phyloP scores from a whole-genome alignment of 2,113 vertebrate genomes.

The Brienomyrus longianalis region DNA sequence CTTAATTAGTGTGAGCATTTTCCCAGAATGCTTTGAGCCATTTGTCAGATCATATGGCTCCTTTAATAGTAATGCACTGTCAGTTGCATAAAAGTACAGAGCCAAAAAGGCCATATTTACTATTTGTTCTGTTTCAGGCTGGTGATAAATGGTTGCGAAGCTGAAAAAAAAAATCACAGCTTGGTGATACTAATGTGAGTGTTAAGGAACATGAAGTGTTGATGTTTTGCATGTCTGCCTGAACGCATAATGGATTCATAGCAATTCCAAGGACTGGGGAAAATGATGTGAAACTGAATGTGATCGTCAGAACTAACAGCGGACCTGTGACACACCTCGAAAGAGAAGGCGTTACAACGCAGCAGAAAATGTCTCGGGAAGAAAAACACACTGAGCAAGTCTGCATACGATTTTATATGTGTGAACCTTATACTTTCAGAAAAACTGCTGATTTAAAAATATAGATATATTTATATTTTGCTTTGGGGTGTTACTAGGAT shows the following conservation, averaged over 20 bases:
- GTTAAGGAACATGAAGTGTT: neutral
- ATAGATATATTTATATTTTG: neutral
- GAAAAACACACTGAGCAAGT: neutral
- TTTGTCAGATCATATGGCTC: neutral
- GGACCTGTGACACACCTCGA: neutral
- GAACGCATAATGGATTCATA: neutral
- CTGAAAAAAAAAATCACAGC: neutral
- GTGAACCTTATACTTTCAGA: neutral
- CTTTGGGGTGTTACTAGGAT: neutral
- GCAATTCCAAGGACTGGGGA: neutral
- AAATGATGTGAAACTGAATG: neutral
- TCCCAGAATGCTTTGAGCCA: neutral
- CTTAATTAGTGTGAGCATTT: neutral
- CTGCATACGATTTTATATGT: neutral
- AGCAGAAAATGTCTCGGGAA: neutral
- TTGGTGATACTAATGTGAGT: neutral
- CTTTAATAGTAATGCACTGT: neutral
- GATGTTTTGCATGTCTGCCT: neutral
- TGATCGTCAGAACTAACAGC: neutral
- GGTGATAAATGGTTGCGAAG: neutral
- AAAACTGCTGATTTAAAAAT: neutral
- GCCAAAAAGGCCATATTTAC: neutral
- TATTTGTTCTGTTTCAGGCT: neutral
- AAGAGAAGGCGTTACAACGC: neutral
- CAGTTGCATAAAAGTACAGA: neutral